Evolutionary conservation across 1,140 invertebrate species (phyloP).

Genomic region (Pseudomyrmex flavicornis): DNA sequence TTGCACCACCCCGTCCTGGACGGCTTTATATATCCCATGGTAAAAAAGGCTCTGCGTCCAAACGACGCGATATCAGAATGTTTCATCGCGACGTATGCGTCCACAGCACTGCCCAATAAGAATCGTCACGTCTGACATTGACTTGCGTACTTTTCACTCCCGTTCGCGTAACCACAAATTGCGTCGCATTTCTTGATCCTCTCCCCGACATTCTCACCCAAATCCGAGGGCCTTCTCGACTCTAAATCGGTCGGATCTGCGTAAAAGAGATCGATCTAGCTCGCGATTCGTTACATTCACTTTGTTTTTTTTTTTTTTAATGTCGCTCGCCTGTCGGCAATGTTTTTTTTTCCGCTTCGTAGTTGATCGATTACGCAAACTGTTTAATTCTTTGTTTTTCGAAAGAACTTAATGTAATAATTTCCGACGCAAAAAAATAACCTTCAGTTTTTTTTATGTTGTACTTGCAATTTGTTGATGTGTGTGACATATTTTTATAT

Average conservation of each 20-base stretch:
- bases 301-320: neutral
- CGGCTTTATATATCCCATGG: slow-evolving; percentile 71
- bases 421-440: neutral
- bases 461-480: too few relatives aligned
- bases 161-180: slow-evolving; percentile 18
- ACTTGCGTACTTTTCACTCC: slow-evolving; percentile 40
- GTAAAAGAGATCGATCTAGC: neutral
- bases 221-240: neutral
- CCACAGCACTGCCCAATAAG: slow-evolving; percentile 59
- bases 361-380: neutral
- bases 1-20: slow-evolving; percentile 45
- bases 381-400: neutral
- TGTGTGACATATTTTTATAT: too few relatives aligned
- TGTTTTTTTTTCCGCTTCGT: neutral
- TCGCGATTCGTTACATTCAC: neutral
- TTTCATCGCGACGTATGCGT: slow-evolving; percentile 39
- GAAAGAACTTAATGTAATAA: neutral
- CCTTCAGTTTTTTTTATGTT: neutral
- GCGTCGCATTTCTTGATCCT: neutral
- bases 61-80: slow-evolving; percentile 43
- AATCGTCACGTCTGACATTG: slow-evolving; percentile 73
- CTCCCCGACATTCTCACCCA: neutral
- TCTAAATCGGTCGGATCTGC: slow-evolving; percentile 19
- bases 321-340: neutral
- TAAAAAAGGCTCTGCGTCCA: slow-evolving; percentile 59